phyloP scores from a whole-genome alignment of 2,888 invertebrate species.

The Calameuta filiformis region DNA sequence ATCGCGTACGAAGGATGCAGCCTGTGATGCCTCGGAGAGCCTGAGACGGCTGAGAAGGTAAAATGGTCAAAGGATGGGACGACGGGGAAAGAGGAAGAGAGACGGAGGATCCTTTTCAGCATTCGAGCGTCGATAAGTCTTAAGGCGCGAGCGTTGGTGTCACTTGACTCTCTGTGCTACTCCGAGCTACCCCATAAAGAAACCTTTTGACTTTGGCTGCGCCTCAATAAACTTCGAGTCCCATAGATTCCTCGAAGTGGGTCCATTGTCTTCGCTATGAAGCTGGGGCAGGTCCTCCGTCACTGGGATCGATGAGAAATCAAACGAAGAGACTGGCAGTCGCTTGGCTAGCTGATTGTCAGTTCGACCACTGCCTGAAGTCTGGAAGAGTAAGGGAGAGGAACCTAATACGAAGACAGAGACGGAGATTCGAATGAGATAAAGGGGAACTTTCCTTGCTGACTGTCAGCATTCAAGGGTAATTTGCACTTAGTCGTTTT shows the following conservation, averaged over 20 bases:
- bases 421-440: conserved; percentile 19
- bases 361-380: neutral
- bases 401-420: neutral
- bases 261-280: neutral
- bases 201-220: neutral
- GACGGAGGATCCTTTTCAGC: neutral
- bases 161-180: neutral
- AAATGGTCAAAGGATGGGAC: neutral
- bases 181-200: neutral
- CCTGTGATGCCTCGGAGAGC: neutral
- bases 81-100: neutral
- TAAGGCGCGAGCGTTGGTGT: neutral
- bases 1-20: neutral
- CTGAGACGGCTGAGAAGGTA: neutral
- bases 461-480: conserved; percentile 21
- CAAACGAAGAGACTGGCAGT: neutral
- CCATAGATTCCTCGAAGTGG: neutral
- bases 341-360: neutral
- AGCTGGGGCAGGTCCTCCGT: neutral
- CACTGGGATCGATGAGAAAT: neutral
- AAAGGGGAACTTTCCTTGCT: conserved; percentile 2
- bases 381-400: neutral
- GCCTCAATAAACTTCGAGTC: neutral
- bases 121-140: neutral
- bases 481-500: conserved; percentile 36